Evolutionary conservation across 2,888 invertebrate genomes (phyloP).

Genomic region (Drosophila maculinotata): DNA sequence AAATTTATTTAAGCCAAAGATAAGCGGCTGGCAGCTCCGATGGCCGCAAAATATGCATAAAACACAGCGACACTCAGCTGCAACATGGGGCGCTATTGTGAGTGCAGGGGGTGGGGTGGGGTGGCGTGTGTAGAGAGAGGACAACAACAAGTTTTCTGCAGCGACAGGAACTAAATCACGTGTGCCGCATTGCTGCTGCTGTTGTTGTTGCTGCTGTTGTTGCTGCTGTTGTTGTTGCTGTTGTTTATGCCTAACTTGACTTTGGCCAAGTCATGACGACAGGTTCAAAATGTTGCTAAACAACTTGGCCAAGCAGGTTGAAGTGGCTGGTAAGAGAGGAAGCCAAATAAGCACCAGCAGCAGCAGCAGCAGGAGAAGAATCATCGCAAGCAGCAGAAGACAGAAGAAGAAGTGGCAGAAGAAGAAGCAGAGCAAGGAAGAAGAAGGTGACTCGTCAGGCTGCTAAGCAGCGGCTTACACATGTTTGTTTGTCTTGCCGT

Average conservation of each 20-base stretch:
- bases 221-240: conserved; percentile 38
- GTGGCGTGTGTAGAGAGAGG: no score
- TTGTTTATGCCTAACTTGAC: conserved; percentile 68
- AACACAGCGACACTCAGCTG: conserved; percentile 59
- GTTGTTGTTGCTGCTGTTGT: conserved; percentile 33
- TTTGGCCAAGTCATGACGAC: conserved; percentile 81
- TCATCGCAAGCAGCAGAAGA: conserved; percentile 19
- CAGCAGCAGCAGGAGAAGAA: conserved; percentile 12
- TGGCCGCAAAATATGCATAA: conserved; percentile 72
- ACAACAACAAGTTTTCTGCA: conserved; percentile 74
- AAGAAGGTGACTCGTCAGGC: conserved; percentile 57
- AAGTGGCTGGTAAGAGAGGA: conserved; percentile 38
- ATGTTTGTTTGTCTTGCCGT: conserved; percentile 72
- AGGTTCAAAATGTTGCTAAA: conserved; percentile 78
- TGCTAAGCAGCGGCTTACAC: conserved; percentile 79
- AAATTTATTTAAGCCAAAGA: conserved; percentile 80
- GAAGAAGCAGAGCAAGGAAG: neutral
- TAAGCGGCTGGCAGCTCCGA: conserved; percentile 60
- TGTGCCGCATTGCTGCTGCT: conserved; percentile 53
- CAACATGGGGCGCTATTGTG: neutral
- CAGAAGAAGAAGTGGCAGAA: neutral
- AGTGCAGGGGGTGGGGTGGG: neutral
- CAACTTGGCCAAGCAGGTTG: conserved; percentile 62
- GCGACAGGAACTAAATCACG: conserved; percentile 80
- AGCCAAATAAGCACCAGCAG: conserved; percentile 33